A percentile compares a stretch with the other conserved stretches of the same genome.
Conservation (phyloP, 2,888 invertebrate genomes). For the Corythucha ciliata region DNA sequence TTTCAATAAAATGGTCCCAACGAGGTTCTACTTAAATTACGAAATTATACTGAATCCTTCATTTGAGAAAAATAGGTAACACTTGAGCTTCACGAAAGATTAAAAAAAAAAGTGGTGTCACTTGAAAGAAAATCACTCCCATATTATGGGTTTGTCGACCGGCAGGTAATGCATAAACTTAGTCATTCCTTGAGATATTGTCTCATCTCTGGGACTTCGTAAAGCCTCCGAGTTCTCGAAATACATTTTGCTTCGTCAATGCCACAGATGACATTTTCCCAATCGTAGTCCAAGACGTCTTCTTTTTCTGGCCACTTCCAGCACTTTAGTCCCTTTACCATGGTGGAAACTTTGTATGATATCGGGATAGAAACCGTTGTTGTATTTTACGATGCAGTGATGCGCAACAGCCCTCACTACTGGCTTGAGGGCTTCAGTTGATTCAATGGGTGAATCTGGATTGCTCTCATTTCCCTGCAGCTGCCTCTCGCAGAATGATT, state of each 20-base stretch:
- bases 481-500: constrained; percentile 8
- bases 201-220: constrained; percentile 1
- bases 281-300: constrained; percentile 18
- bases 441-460: constrained; percentile 4
- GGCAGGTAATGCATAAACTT: too few species aligned
- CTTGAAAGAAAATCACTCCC: too few species aligned
- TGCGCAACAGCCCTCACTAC: constrained; percentile 10
- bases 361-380: constrained; percentile 14
- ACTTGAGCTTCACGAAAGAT: too few species aligned
- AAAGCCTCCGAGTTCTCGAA: constrained; percentile 9
- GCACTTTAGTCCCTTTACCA: constrained; percentile 24
- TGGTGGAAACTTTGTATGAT: constrained; percentile 18
- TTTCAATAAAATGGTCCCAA: too few species aligned
- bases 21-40: too few species aligned
- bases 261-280: constrained; percentile 20
- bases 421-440: constrained; percentile 6
- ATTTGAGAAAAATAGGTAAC: too few species aligned
- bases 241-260: constrained; percentile 20
- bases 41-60: too few species aligned
- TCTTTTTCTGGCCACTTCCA: constrained; percentile 25
- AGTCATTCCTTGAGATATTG: too few species aligned
- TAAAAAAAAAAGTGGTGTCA: too few species aligned
- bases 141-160: too few species aligned
- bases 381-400: constrained; percentile 19
- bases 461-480: not conserved